A percentile compares a stretch with the other conserved stretches of the same genome.
These are phyloP conservation scores for Bombus cullumanus DNA, from an alignment of 1,140 invertebrate genomes.

Conservation along the genomic window DNA sequence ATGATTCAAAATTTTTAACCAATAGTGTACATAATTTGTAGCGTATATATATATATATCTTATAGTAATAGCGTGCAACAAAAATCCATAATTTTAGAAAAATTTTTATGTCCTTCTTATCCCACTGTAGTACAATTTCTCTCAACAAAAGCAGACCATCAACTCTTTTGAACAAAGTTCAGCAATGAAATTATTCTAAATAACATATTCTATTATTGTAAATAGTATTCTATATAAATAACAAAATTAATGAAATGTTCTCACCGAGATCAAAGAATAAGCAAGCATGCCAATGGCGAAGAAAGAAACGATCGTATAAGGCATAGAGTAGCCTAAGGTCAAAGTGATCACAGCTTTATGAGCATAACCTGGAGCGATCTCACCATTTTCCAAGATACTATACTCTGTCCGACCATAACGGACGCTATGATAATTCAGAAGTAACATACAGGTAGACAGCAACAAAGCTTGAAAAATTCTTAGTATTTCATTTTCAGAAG, in stretches of 20 bases:
- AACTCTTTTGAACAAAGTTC: too few species aligned
- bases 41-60: not conserved
- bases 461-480: conserved; percentile 60
- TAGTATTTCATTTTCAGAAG: conserved; percentile 52
- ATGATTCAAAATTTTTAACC: too few species aligned
- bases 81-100: not conserved
- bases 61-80: not conserved
- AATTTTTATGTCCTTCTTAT: too few species aligned
- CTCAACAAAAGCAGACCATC: too few species aligned
- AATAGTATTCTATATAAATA: not conserved
- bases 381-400: conserved; percentile 69
- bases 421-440: conserved; percentile 65
- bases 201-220: not conserved
- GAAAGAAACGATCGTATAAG: conserved; percentile 58
- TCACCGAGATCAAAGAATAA: conserved; percentile 71
- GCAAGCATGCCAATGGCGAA: conserved; percentile 65
- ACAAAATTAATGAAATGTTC: not conserved
- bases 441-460: conserved; percentile 59
- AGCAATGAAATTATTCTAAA: not conserved
- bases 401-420: conserved; percentile 64
- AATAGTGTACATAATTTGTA: too few species aligned
- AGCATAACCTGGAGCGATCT: conserved; percentile 58
- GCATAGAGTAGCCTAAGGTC: conserved; percentile 67
- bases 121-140: too few species aligned
- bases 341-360: conserved; percentile 63